Evolutionary conservation across 2,888 invertebrate genomes (phyloP).

Genomic region (Stegophylla sp.): DNA sequence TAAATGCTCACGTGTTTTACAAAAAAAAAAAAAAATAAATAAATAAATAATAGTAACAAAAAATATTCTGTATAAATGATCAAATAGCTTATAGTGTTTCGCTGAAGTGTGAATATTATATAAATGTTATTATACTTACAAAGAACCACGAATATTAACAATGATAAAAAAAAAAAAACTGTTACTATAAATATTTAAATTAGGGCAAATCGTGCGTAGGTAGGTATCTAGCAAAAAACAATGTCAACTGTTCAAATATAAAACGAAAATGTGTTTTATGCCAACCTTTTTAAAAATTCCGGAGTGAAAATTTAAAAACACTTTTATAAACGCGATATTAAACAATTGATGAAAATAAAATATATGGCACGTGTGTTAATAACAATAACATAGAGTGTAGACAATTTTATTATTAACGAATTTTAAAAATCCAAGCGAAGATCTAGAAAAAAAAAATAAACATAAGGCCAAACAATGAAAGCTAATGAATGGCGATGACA

Average conservation of each 20-base stretch:
- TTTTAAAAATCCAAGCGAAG: too few relatives aligned
- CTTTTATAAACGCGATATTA: too few relatives aligned
- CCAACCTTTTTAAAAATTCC: not conserved
- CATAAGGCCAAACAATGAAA: not conserved
- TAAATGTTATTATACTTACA: not conserved
- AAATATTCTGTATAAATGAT: constrained; percentile 5
- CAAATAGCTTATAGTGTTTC: constrained; percentile 9
- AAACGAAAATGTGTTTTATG: not conserved
- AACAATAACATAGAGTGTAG: too few relatives aligned
- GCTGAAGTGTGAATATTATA: constrained; percentile 35
- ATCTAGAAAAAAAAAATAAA: too few relatives aligned
- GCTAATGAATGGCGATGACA: not conserved
- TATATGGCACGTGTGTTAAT: too few relatives aligned
- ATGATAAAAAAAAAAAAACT: not conserved
- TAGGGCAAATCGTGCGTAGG: constrained; percentile 3
- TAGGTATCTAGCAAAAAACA: not conserved
- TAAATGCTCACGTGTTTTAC: not conserved
- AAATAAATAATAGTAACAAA: not conserved
- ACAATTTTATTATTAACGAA: too few relatives aligned
- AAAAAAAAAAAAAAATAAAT: not conserved
- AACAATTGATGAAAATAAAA: too few relatives aligned
- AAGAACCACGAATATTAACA: too few relatives aligned
- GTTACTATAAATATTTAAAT: not conserved
- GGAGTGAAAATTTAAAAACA: not conserved
- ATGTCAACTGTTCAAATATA: not conserved